Conservation (phyloP, 2,113 vertebrate species). For the Tragulus kanchil region DNA sequence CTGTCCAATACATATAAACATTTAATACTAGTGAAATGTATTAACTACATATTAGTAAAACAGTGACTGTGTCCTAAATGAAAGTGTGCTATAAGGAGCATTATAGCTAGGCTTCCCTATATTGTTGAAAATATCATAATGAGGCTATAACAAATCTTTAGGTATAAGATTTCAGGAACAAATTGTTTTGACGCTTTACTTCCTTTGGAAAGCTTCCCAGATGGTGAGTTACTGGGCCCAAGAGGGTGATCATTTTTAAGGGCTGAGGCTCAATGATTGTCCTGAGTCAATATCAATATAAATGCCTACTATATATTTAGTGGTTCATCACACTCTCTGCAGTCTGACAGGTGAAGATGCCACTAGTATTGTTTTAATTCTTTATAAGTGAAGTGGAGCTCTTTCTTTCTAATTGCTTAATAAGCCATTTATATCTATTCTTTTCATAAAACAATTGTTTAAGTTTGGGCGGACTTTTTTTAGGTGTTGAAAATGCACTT, state of each 20-base stretch:
- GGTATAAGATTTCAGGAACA: not conserved
- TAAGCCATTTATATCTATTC: not conserved
- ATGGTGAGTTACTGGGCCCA: not conserved
- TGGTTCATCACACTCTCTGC: not conserved
- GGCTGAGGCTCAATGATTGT: not conserved
- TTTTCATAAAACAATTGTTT: slow-evolving; percentile 12
- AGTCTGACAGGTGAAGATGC: not conserved
- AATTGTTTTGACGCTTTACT: not conserved
- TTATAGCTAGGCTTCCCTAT: not conserved
- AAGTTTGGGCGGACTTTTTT: not conserved
- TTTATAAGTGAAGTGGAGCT: slow-evolving; percentile 9
- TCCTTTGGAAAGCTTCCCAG: slow-evolving; percentile 27
- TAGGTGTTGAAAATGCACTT: not conserved
- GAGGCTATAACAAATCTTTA: not conserved
- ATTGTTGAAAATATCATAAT: not conserved
- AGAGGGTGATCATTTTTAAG: slow-evolving; percentile 7
- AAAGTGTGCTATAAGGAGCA: not conserved
- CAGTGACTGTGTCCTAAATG: not conserved
- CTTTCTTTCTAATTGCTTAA: not conserved
- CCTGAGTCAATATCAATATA: not conserved
- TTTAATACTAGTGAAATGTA: not conserved
- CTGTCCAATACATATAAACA: not conserved
- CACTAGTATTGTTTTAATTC: not conserved
- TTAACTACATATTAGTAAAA: not conserved
- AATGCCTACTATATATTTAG: not conserved